These are phyloP conservation scores for Drosophila koepferae DNA, from an alignment of 2,888 invertebrate genomes.

Conservation along the genomic window DNA sequence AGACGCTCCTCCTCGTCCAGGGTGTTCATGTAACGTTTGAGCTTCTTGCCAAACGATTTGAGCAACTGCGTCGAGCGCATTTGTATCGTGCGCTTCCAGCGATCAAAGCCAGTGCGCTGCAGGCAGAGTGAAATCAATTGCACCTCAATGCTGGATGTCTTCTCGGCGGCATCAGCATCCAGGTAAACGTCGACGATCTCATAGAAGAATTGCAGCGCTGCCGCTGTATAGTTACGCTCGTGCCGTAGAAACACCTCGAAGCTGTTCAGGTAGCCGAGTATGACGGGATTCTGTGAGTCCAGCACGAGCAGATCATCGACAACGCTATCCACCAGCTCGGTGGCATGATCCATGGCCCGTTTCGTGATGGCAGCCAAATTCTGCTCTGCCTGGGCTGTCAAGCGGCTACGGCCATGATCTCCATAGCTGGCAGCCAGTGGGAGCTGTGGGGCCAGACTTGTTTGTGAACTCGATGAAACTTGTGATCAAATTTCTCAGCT, in stretches of 20 bases:
- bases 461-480: background rate
- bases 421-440: constrained; percentile 34
- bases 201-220: constrained; percentile 48
- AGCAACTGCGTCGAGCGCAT: constrained; percentile 45
- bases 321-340: constrained; percentile 55
- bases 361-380: constrained; percentile 46
- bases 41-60: constrained; percentile 47
- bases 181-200: constrained; percentile 49
- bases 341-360: constrained; percentile 54
- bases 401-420: constrained; percentile 49
- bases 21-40: constrained; percentile 32
- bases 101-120: constrained; percentile 66
- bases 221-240: constrained; percentile 42
- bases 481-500: constrained; percentile 15
- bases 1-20: constrained; percentile 58
- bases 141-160: constrained; percentile 48
- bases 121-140: constrained; percentile 64
- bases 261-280: constrained; percentile 45
- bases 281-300: constrained; percentile 55
- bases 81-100: constrained; percentile 69
- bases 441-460: background rate
- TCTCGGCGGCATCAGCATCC: constrained; percentile 58
- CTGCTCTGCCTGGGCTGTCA: constrained; percentile 59
- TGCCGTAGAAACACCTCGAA: constrained; percentile 50
- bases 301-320: constrained; percentile 63